Percentiles rank a stretch among this genome's conserved stretches.
phyloP scores from a whole-genome alignment of 2,797 vertebrate genomes.

The Acipenser oxyrinchus region DNA sequence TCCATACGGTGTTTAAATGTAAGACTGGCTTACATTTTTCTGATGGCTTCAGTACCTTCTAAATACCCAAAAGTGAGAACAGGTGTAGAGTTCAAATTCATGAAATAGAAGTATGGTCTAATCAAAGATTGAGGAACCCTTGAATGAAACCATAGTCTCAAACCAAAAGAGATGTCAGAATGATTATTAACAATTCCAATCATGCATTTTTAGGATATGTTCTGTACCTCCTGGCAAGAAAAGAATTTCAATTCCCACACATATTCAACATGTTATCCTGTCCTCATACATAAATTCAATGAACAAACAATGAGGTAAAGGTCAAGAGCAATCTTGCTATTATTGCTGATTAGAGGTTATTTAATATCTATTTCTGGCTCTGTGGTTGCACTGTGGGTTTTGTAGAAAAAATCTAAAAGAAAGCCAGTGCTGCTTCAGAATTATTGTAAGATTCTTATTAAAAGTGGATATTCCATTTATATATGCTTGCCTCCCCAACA shows the following conservation, averaged over 20 bases:
- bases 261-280: background rate
- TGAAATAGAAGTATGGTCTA: background rate
- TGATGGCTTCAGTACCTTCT: too few relatives aligned
- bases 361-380: constrained; percentile 14
- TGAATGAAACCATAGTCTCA: background rate
- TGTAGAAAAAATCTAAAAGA: background rate
- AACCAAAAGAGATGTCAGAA: background rate
- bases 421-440: background rate
- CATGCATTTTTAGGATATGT: background rate
- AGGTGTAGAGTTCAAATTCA: background rate
- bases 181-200: background rate
- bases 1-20: too few relatives aligned
- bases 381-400: background rate
- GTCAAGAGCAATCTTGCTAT: constrained; percentile 36
- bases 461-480: too few relatives aligned
- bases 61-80: background rate
- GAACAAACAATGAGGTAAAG: constrained; percentile 37
- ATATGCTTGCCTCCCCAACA: too few relatives aligned
- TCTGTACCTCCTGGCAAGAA: background rate
- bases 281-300: constrained; percentile 25
- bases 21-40: too few relatives aligned
- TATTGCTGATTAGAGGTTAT: constrained; percentile 34
- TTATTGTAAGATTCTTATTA: too few relatives aligned
- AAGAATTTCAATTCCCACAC: background rate
- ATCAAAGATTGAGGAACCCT: background rate